Evolutionary conservation across 1,140 invertebrate genomes (phyloP), one percentile per base, ranked within the genome.

Genomic region (Brachionus asplanchnoidis): DNA sequence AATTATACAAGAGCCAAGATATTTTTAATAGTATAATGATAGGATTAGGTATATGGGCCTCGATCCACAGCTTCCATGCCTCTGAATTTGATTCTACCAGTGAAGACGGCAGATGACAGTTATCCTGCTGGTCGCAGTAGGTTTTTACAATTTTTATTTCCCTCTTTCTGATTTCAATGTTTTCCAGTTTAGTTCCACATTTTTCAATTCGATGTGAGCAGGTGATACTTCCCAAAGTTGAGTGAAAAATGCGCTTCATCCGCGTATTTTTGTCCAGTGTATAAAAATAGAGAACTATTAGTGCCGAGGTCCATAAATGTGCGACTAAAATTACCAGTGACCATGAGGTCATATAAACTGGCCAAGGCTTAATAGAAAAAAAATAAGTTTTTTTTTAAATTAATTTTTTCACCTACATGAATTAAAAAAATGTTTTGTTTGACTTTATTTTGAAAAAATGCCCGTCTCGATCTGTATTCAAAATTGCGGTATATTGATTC

Each of bases 331-430:
- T 80, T 0, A 23, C 56, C 26, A 80, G 23, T 32, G 77, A 56
- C 77, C 77, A 80, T 65, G 77, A 80, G 17, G 77, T 80, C 77
- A 80, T 80, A 23, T 80, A 80, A 12, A 80, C 46, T 53, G 77
- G 77, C 77, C 77, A 80, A 1, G 77, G 77, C 65, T 68, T 12
- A 11, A 26, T 3, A 23, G 6, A 68, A 68, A 12, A 14, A 68
- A 32, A 32, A 14, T 28, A 2, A 8, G 36, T 9, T 28, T 68
- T 68, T 68, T 28, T 28, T 3, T n/a, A 65, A 32, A 68, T 36
- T 36, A 68, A 11, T 9, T 68, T 32, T 28, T 28, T 14, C 3
- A 68, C 14, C 28, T 68, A 68, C 65, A 32, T 80, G 77, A 23
- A 80, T 32, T n/a, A 80, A 28, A 20, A 80, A 26, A 14, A 80